A percentile compares a stretch with the other conserved stretches of the same genome.
Evolutionary conservation across 2,888 invertebrate genomes (phyloP).

Genomic region (Ophioninae sp.): DNA sequence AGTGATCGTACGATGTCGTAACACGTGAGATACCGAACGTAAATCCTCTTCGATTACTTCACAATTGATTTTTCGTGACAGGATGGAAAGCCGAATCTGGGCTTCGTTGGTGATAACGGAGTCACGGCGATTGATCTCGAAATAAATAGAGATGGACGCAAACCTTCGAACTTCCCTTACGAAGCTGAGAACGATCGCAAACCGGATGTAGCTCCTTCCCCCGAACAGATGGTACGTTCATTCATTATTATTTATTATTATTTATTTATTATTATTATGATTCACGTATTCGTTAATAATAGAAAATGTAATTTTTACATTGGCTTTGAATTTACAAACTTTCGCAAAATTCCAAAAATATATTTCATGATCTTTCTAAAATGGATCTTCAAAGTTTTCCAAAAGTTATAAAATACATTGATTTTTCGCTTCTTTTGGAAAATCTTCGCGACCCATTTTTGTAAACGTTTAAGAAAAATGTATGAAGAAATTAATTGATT

Average conservation of each 20-base stretch:
- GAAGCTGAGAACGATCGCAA: constrained; percentile 44
- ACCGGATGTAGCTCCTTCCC: neutral
- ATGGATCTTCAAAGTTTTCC: too few relatives aligned
- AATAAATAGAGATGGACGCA: constrained; percentile 55
- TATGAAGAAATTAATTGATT: too few relatives aligned
- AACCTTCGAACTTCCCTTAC: constrained; percentile 54
- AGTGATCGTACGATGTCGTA: neutral
- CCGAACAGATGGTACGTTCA: constrained; percentile 51
- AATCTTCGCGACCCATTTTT: too few relatives aligned
- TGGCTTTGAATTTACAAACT: too few relatives aligned
- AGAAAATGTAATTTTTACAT: too few relatives aligned
- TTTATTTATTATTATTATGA: too few relatives aligned
- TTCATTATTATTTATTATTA: neutral
- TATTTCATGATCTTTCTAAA: too few relatives aligned
- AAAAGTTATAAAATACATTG: too few relatives aligned
- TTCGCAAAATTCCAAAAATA: too few relatives aligned
- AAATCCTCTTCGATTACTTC: neutral
- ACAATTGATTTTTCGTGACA: constrained; percentile 55
- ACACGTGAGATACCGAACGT: neutral
- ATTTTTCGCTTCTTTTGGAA: too few relatives aligned
- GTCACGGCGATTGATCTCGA: constrained; percentile 67
- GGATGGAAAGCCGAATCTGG: constrained; percentile 74
- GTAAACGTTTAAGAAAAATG: too few relatives aligned
- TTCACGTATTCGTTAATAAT: too few relatives aligned
- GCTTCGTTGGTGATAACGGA: constrained; percentile 74